Conservation (phyloP, 2,113 vertebrate genomes). For the Hyperopisus bebe region DNA sequence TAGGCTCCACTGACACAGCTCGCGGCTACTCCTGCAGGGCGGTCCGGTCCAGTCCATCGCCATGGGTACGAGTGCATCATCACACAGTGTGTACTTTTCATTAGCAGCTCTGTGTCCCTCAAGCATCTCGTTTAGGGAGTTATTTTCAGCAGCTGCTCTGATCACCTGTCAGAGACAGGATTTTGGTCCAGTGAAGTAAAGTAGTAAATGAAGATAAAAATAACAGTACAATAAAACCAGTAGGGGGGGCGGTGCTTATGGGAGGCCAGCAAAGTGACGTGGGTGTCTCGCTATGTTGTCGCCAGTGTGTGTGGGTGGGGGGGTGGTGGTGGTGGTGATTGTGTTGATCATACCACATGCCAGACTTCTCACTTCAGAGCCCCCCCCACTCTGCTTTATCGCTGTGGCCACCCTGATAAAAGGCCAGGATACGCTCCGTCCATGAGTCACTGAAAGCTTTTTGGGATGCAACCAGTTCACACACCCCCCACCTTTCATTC, state of each 20-base stretch:
- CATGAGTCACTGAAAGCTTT: conserved; percentile 17
- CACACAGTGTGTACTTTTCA: background rate
- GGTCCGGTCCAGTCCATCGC: no score
- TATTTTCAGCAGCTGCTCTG: no score
- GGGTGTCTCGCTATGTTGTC: background rate
- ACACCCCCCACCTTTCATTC: background rate
- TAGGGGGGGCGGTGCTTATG: background rate
- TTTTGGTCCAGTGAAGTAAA: no score
- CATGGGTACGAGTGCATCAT: background rate
- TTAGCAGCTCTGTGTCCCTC: background rate
- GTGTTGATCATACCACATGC: background rate
- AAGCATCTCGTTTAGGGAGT: background rate
- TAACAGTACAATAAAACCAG: background rate
- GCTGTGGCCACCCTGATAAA: conserved; percentile 3
- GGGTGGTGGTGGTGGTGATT: background rate
- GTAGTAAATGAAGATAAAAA: no score
- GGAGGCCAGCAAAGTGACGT: background rate
- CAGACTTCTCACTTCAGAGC: background rate
- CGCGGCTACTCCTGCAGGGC: background rate
- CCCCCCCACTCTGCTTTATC: conserved; percentile 15
- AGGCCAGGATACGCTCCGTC: conserved; percentile 18
- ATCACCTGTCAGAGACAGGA: no score
- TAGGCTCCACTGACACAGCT: background rate
- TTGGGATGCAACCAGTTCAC: background rate
- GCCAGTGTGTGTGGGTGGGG: background rate